phyloP scores from a whole-genome alignment of 2,888 invertebrate genomes.

The Epinotia bilunana region DNA sequence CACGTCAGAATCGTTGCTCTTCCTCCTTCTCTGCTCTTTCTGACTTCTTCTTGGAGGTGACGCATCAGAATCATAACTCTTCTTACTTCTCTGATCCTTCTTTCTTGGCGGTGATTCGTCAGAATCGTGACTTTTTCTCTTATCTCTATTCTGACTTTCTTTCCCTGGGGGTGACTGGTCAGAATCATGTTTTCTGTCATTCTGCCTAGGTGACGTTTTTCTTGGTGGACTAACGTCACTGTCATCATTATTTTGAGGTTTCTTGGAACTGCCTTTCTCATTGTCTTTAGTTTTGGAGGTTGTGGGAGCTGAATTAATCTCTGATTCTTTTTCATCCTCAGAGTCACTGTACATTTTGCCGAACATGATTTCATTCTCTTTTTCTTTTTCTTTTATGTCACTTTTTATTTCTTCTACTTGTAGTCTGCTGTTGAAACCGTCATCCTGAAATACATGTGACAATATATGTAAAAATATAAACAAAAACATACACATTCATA shows the following conservation, averaged over 20 bases:
- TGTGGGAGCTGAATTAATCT: conserved; percentile 21
- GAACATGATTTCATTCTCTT: conserved; percentile 76
- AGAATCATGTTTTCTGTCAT: conserved; percentile 51
- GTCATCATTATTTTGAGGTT: conserved; percentile 55
- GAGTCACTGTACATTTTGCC: conserved; percentile 82
- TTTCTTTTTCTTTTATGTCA: conserved; percentile 68
- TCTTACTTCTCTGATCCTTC: conserved; percentile 36
- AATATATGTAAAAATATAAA: background rate
- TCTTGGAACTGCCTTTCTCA: conserved; percentile 34
- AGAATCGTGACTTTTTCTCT: conserved; percentile 11
- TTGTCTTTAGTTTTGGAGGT: background rate
- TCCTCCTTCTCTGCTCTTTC: conserved; percentile 28
- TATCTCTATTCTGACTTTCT: conserved; percentile 21
- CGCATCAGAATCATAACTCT: conserved; percentile 53
- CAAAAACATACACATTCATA: too few species aligned
- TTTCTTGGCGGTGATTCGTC: conserved; percentile 43
- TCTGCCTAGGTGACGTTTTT: conserved; percentile 18
- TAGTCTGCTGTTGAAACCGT: conserved; percentile 78
- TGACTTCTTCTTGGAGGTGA: conserved; percentile 59
- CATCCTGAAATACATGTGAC: conserved; percentile 64
- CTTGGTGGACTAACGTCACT: conserved; percentile 74
- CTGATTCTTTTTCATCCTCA: conserved; percentile 66
- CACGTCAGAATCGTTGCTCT: conserved; percentile 47
- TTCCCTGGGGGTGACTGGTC: conserved; percentile 51
- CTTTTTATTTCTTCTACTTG: conserved; percentile 76